phyloP scores from a whole-genome alignment of 2,113 vertebrate genomes.

The Penelope pileata region DNA sequence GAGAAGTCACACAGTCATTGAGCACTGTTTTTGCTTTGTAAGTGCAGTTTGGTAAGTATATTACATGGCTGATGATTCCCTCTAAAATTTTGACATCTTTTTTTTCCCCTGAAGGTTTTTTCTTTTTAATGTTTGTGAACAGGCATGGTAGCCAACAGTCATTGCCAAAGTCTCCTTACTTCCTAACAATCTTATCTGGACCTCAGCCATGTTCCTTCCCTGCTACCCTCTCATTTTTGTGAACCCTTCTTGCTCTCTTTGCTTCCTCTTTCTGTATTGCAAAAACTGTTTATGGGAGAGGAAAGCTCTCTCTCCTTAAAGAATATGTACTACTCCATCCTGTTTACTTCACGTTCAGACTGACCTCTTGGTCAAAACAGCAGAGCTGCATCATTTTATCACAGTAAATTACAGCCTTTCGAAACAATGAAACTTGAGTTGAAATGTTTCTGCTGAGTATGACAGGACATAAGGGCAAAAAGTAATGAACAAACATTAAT shows the following conservation, averaged over 20 bases:
- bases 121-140: background rate
- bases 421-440: constrained; percentile 18
- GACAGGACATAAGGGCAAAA: constrained; percentile 23
- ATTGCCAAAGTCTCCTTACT: constrained; percentile 11
- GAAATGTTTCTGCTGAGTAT: background rate
- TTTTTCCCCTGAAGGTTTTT: background rate
- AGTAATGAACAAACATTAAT: background rate
- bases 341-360: background rate
- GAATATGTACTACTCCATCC: background rate
- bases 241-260: background rate
- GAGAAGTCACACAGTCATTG: background rate
- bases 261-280: background rate
- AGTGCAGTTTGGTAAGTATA: background rate
- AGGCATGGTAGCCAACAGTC: background rate
- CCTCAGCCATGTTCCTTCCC: background rate
- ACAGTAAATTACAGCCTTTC: constrained; percentile 7
- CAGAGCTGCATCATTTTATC: background rate
- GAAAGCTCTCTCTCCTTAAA: background rate
- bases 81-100: background rate
- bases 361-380: constrained; percentile 14
- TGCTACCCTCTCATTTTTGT: background rate
- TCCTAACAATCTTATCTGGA: background rate
- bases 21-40: background rate
- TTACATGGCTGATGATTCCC: background rate
- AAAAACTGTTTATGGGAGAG: background rate